Conservation (phyloP, 2,888 invertebrate genomes). For the Mythimna ferrago region DNA sequence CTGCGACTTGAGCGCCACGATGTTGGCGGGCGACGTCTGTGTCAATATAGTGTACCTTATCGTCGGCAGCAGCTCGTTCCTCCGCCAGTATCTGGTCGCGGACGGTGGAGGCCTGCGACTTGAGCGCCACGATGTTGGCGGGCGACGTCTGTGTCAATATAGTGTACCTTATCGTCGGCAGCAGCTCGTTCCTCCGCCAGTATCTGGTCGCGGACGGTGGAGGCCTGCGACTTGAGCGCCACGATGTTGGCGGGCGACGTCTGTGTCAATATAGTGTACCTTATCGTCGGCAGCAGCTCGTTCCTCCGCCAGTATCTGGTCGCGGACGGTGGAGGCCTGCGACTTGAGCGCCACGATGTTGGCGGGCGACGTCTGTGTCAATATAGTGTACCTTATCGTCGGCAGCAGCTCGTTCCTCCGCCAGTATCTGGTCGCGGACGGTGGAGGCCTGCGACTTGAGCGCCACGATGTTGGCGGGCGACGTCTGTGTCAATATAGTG, state of each 20-base stretch:
- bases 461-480: slow-evolving; percentile 96
- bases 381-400: slow-evolving; percentile 91
- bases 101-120: slow-evolving; percentile 96
- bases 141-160: slow-evolving; percentile 91
- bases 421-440: slow-evolving; percentile 95
- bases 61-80: slow-evolving; percentile 92
- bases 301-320: slow-evolving; percentile 95
- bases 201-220: slow-evolving; percentile 96
- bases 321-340: slow-evolving; percentile 96
- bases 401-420: slow-evolving; percentile 93
- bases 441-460: slow-evolving; percentile 96
- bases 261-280: slow-evolving; percentile 82
- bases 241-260: slow-evolving; percentile 96
- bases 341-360: slow-evolving; percentile 96
- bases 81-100: slow-evolving; percentile 96
- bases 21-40: slow-evolving; percentile 95
- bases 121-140: slow-evolving; percentile 96
- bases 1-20: slow-evolving; percentile 95
- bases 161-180: slow-evolving; percentile 91
- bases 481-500: slow-evolving; percentile 87
- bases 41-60: slow-evolving; percentile 84
- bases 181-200: slow-evolving; percentile 94
- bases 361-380: slow-evolving; percentile 93
- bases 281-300: slow-evolving; percentile 92
- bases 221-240: slow-evolving; percentile 95